Evolutionary conservation across 2,797 vertebrate genomes (phyloP).

Genomic region (Podarcis lilfordi): DNA sequence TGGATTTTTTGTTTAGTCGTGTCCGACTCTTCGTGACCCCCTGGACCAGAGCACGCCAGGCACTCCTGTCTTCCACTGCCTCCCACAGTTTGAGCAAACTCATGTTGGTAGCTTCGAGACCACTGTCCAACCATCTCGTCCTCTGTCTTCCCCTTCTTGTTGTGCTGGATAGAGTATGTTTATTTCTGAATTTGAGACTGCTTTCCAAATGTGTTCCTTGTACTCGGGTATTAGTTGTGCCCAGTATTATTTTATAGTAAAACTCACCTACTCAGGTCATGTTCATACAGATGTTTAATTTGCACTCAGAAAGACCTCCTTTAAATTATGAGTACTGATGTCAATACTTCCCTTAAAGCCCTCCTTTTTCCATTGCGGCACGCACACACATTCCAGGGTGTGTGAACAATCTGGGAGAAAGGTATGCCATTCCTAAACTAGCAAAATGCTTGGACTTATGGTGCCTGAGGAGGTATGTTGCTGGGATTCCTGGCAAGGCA

Average conservation of each 20-base stretch:
- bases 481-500: background rate
- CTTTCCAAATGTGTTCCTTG: background rate
- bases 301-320: background rate
- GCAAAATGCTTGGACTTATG: background rate
- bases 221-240: no score
- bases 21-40: no score
- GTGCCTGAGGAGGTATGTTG: background rate
- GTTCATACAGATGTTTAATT: background rate
- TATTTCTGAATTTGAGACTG: background rate
- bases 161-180: background rate
- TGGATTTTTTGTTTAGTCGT: no score
- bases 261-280: background rate
- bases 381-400: background rate
- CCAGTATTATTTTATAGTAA: background rate
- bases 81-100: no score
- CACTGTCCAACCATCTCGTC: no score
- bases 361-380: background rate
- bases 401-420: background rate
- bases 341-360: background rate
- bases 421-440: background rate
- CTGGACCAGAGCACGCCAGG: no score
- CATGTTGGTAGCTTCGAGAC: no score
- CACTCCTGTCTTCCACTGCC: no score
- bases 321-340: background rate
- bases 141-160: no score